Evolutionary conservation across 2,113 vertebrate genomes (phyloP), one percentile per base, ranked within the genome.

Genomic region (Scomber scombrus): DNA sequence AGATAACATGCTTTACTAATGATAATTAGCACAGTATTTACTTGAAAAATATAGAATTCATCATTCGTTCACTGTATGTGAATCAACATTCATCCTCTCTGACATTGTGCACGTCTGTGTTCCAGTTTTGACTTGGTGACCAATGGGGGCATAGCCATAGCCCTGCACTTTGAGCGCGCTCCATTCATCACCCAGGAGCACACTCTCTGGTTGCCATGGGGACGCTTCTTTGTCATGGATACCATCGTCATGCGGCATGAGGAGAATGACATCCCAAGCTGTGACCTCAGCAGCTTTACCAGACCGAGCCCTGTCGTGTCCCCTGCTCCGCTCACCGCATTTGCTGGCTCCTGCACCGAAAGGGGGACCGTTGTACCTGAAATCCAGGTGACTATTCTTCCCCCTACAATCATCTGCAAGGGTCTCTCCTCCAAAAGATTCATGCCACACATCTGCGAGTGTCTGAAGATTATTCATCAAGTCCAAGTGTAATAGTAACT

Each of bases 221-320:
- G 97, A 73, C 97, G 97, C 58, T 99, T 99, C 92, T 98, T 98
- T 0, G 98, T 99, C 92, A 98, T 99, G 98, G 98, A 99, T 81
- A 98, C 97, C 88, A 96, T 99, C 18, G 82, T 97, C 77, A 99
- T 99, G 98, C 94, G 98, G n/a, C 98, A 99, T 0, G 98, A 99
- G 88, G 98, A 98, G 89, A 99, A 99, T 0, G 98, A 99, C 88
- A 99, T 99, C 74, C 97, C 98, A 3, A 98, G 97, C 95, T 99
- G 98, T 52, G 98, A 99, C 91, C 95, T 99, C 81, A 99, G 98
- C 94, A 97, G 95, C 93, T 99, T 99, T 0, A 95, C 96, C 79
- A 92, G 98, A n/a, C 98, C 98, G 62, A 96, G 96, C 80, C 98
- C 98, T 0, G 73, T 97, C 3, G 96, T 99, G 56, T 95, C 97